Evolutionary conservation across 2,888 invertebrate genomes (phyloP), one percentile per base, ranked within the genome.

Genomic region (Abrostola triplasia): DNA sequence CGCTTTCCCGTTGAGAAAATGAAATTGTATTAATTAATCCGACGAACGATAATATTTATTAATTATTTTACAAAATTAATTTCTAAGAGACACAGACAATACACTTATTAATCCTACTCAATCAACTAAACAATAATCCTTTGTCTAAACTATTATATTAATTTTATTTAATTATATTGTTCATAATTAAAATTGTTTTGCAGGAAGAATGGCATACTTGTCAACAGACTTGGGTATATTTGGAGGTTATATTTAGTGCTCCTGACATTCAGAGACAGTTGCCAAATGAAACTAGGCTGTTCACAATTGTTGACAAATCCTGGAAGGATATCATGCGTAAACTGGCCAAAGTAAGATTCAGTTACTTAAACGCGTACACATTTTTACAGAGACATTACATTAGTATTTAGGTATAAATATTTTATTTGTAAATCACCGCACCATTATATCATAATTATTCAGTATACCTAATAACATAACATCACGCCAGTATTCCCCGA

Each of bases 211-310:
- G 98, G 98, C 95, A 96, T 79, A 95, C 96, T 65, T 98, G 98
- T 81, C 99, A 99, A 89, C 97, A 97, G 79, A 97, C 97, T n/a
- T 99, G 99, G 99, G 95, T 98, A 44, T 99, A 99, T 86, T 92
- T 99, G 81, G 99, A 99, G 89, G 98, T 98, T 0, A 98, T 99
- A 84, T 99, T 99, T 89, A 97, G 98, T 8, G 98, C 99, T 0
- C 98, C 98, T 0, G 99, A 99, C 85, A 99, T 99, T 79, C 98
- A 98, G 88, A 96, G 98, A 11, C 99, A 99, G 86, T 93, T 99
- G 85, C 99, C 99, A 0, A 96, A 97, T 77, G 99, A 99, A 88
- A 97, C 98, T 0, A 97, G 97, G 83, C 95, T 98, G 84, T 99
- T 99, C 87, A 95, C 95, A 5, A 95, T 96, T 58, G 98, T 98